Evolutionary conservation across 2,888 invertebrate genomes (phyloP), one percentile per base, ranked within the genome.

Genomic region (Hoplodrina ambigua): DNA sequence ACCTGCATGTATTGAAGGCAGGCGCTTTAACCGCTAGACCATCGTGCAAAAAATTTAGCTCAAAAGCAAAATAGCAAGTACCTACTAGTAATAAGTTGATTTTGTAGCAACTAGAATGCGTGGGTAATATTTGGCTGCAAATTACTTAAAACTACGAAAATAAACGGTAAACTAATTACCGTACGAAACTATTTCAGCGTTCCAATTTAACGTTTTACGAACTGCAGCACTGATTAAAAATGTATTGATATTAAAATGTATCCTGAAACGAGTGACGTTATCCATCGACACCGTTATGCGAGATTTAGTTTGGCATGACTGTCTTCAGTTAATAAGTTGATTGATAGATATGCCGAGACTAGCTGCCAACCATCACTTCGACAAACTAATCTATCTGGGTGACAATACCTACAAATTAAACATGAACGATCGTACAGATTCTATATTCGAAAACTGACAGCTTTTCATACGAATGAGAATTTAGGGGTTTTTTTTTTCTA

Each of bases 251-350:
- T 4, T 50, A 10, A 52, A 56, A 50, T 46, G 33, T 55, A 41
- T 59, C 49, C 37, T 52, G 30, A 49, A 61, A 68, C n/a, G 52
- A 53, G 53, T 58, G 5, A 33, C 30, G 17, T 33, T 61, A 33
- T 78, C 62, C 17, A 63, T 75, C 62, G 59, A 44, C 55, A 46
- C n/a, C 2, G 19, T 37, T 19, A 55, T 25, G 50, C 33, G 25
- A 75, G 53, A 46, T 20, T 41, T 20, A 41, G 53, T 57, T 80
- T 78, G 69, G 75, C 55, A 80, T 69, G 15, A 15, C 33, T 55
- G 33, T 10, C 33, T 59, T 60, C 30, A 33, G 57, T 65, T 78
- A 65, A 69, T 79, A 62, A 75, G 62, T 44, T 66, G 65, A 78
- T 63, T 54, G 61, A 78, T 70, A 19, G 58, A 46, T 49, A 64